A percentile compares a stretch with the other conserved stretches of the same genome.
Conservation (phyloP, 2,888 invertebrate genomes). For the Myopa testacea region DNA sequence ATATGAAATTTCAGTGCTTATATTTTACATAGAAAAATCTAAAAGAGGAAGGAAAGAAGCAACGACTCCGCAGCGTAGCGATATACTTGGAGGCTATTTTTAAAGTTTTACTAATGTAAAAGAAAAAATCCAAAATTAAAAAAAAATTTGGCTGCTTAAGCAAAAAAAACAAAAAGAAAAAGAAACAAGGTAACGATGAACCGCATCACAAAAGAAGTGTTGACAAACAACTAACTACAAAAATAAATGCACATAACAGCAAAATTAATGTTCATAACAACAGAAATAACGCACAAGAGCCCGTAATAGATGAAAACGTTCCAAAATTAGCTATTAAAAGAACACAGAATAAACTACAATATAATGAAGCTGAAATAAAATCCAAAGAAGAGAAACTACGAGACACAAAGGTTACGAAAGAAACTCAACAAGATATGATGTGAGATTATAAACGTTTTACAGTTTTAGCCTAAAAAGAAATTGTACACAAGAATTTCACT, state of each 20-base stretch:
- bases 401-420: neutral
- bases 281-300: neutral
- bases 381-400: neutral
- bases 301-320: neutral
- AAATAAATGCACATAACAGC: neutral
- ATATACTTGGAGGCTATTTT: neutral
- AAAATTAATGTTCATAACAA: too few relatives aligned
- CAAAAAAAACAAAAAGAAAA: too few relatives aligned
- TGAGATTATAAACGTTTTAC: constrained; percentile 5
- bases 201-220: neutral
- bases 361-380: constrained; percentile 5
- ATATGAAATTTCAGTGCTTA: too few relatives aligned
- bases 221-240: neutral
- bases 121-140: too few relatives aligned
- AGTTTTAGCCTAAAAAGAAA: constrained; percentile 29
- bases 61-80: neutral
- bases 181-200: neutral
- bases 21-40: neutral
- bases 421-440: constrained; percentile 4
- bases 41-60: neutral
- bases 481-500: constrained; percentile 25
- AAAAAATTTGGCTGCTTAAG: too few relatives aligned
- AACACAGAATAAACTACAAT: neutral
- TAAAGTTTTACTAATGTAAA: neutral
- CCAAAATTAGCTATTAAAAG: constrained; percentile 15